Percentiles rank a stretch among this genome's conserved stretches.
Conservation (phyloP, 2,113 vertebrate genomes). For the Sinocyclocheilus grahami region DNA sequence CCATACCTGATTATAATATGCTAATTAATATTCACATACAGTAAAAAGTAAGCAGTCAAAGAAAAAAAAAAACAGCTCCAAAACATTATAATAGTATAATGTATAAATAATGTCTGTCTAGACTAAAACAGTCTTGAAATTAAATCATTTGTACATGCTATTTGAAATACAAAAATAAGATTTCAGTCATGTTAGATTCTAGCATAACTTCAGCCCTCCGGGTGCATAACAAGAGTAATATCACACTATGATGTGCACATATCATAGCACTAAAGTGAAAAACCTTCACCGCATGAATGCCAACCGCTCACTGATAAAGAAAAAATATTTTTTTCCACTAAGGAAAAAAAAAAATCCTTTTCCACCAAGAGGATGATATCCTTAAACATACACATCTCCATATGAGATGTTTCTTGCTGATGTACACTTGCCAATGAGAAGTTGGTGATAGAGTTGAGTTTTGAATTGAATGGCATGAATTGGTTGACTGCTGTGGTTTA, state of each 20-base stretch:
- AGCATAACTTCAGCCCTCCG: slow-evolving; percentile 35
- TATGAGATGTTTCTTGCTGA: not conserved
- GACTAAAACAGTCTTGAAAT: slow-evolving; percentile 47
- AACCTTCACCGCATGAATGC: slow-evolving; percentile 2
- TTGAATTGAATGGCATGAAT: not conserved
- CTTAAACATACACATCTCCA: not conserved
- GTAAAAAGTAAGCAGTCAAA: slow-evolving; percentile 39
- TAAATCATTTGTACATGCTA: slow-evolving; percentile 40
- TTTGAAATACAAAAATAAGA: slow-evolving; percentile 47
- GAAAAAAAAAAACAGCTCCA: not conserved
- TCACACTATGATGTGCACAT: slow-evolving; percentile 28
- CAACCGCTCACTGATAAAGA: not conserved
- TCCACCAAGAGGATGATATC: not conserved
- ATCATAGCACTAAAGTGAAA: slow-evolving; percentile 21
- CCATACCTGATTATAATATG: slow-evolving; percentile 42
- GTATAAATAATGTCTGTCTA: slow-evolving; percentile 42
- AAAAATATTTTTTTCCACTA: no score
- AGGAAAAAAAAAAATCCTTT: not conserved
- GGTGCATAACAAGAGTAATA: slow-evolving; percentile 11
- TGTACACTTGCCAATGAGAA: not conserved
- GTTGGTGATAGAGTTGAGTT: not conserved
- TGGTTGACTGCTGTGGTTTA: not conserved
- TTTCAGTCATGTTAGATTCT: slow-evolving; percentile 45
- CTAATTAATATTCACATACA: slow-evolving; percentile 40
- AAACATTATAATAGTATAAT: slow-evolving; percentile 25